Base-by-base conservation (phyloP, 2,888 invertebrate genomes). In the Drosophila borborema region DNA sequence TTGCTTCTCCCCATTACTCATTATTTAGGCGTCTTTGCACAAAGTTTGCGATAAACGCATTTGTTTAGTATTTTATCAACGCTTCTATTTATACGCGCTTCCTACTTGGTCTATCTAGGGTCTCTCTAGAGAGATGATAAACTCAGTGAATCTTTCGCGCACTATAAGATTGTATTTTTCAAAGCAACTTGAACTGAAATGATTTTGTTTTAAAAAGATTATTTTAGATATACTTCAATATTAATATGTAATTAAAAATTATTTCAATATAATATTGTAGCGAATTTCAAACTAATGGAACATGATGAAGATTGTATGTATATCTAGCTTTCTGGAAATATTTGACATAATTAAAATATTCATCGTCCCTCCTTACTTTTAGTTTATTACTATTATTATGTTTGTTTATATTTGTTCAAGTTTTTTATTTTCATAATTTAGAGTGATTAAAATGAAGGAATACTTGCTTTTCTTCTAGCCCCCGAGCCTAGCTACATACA, bases 1-100 rank as follows among this genome's bases (percentile, higher is more conserved):
- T 16, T 16, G 10, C 20, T 31, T 31, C 34, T 40, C 23, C 8
- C 6, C 5, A 63, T 67, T 63, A 60, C 20, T 43, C 43, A 62
- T 48, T 36, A 45, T 46, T 43, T 63, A 60, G 49, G 34, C 59
- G 4, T 38, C 45, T 43, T 10, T 20, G 23, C 55, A 62, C 51
- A 69, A 43, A 23, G 41, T n/a, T 9, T n/a, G 1, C 3, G 18
- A 68, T 38, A 75, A 61, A 40, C 16, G 18, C 18, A 48, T 40
- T 45, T 59, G 23, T 34, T 38, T 14, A 41, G 18, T 8, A 38
- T 49, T 49, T 46, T 38, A 59, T 54, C 41, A 69, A 72, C 51
- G 41, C n/a, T 61, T 56, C 36, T 45, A 38, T 58, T 73, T 62
- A 18, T 48, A 71, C 12, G 28, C 28, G 23, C 14, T 28, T 68